Conservation (phyloP, 2,797 vertebrate genomes). For the Melopsittacus undulatus region DNA sequence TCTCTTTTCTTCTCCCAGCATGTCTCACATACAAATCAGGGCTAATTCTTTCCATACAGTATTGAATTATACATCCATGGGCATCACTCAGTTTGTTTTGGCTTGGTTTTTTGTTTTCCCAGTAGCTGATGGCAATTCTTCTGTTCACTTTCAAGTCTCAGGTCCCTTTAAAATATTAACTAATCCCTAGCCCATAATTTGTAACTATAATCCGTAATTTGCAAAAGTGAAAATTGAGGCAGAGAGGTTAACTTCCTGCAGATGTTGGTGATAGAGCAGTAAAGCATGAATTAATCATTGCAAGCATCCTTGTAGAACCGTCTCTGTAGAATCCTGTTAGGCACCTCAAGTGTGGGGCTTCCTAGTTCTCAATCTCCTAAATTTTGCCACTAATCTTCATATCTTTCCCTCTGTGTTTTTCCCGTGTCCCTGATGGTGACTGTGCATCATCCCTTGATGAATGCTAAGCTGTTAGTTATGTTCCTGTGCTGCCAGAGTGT, state of each 20-base stretch:
- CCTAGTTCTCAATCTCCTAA: neutral
- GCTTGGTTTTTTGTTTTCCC: neutral
- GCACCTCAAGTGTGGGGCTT: neutral
- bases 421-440: neutral
- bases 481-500: neutral
- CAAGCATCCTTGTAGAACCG: neutral
- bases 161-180: neutral
- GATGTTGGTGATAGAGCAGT: neutral
- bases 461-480: neutral
- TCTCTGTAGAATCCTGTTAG: neutral
- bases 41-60: neutral
- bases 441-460: neutral
- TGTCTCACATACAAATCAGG: neutral
- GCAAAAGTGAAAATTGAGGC: neutral
- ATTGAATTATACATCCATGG: neutral
- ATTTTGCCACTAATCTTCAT: neutral
- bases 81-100: neutral
- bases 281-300: slow-evolving; percentile 1
- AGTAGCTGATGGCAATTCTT: neutral
- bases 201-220: neutral
- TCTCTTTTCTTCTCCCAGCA: neutral
- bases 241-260: neutral
- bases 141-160: neutral
- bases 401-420: neutral
- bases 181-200: neutral